Evolutionary conservation across 2,113 vertebrate species (phyloP), one percentile per base, ranked within the genome.

Genomic region (Ageneiosus marmoratus): DNA sequence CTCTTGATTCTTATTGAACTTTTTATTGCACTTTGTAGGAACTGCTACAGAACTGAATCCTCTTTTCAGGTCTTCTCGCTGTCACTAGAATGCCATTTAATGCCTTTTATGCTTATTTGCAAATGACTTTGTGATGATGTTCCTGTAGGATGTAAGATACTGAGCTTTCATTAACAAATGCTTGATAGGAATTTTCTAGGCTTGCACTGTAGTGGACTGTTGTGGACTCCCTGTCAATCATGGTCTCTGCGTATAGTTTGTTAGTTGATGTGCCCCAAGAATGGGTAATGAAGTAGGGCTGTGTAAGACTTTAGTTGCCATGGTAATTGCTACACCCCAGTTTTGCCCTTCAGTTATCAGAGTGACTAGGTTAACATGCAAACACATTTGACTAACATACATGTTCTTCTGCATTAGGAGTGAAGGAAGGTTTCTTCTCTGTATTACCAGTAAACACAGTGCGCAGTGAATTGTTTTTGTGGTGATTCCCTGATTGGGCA

Each of bases 1-100:
- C n/a, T 86, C 81, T 86, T 86, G 83, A 86, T 86, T 86, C 58
- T 90, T 44, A 77, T 86, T 91, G 89, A 91, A 84, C 79, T 85
- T 89, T 92, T 88, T 90, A 84, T 82, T 86, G 89, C 92, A 89
- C 93, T 93, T 91, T 41, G 72, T 80, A 79, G 78, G 77, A 79
- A 79, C 86, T 63, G 83, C 82, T 77, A 74, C 70, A 44, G 81
- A 67, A 85, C 75, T 81, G 83, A 75, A 12, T 84, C 89, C 88
- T 88, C 82, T 82, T 82, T 80, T 86, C 37, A 74, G 85, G 75
- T 85, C 83, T 86, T 83, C 53, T 85, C 70, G 72, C 70, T 65
- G 62, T 79, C 60, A 48, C 29, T 70, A 76, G 56, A 84, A 83
- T 84, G 46, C 79, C 62, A 56, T 87, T 84, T 65, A 83, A 69